Evolutionary conservation across 2,113 vertebrate genomes (phyloP).

Genomic region (Laticauda colubrina): DNA sequence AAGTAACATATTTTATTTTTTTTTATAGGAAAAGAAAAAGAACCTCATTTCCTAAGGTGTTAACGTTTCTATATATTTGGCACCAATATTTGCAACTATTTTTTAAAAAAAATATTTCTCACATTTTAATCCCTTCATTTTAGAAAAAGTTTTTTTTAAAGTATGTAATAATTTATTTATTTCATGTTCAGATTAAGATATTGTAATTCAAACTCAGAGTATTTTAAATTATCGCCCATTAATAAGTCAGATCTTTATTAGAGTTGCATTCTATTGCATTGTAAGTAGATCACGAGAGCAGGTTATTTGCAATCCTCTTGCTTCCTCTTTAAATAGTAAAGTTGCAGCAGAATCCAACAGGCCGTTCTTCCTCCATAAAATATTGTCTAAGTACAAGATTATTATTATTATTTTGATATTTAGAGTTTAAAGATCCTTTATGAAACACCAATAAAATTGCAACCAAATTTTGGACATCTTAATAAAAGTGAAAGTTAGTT

Average conservation of each 20-base stretch:
- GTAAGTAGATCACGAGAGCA: not conserved
- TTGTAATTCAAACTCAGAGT: not conserved
- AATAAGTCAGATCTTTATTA: not conserved
- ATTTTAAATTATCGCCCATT: not conserved
- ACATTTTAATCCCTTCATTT: not conserved
- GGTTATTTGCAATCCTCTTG: slow-evolving; percentile 1
- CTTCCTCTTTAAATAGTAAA: not conserved
- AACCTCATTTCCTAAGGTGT: not conserved
- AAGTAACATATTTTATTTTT: not conserved
- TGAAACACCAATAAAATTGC: not conserved
- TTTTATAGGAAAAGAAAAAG: not conserved
- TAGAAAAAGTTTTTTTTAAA: not conserved
- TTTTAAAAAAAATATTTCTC: too few species aligned
- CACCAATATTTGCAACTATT: not conserved
- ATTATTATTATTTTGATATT: not conserved
- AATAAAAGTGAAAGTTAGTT: not conserved
- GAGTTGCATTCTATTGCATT: not conserved
- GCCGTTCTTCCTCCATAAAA: not conserved
- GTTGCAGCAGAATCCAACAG: not conserved
- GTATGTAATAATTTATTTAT: not conserved
- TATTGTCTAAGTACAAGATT: not conserved
- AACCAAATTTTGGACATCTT: not conserved
- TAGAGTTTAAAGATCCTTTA: not conserved
- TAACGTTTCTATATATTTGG: not conserved
- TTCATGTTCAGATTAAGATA: not conserved